Evolutionary conservation across 2,888 invertebrate genomes (phyloP).

Genomic region (Pharmacophagus antenor): DNA sequence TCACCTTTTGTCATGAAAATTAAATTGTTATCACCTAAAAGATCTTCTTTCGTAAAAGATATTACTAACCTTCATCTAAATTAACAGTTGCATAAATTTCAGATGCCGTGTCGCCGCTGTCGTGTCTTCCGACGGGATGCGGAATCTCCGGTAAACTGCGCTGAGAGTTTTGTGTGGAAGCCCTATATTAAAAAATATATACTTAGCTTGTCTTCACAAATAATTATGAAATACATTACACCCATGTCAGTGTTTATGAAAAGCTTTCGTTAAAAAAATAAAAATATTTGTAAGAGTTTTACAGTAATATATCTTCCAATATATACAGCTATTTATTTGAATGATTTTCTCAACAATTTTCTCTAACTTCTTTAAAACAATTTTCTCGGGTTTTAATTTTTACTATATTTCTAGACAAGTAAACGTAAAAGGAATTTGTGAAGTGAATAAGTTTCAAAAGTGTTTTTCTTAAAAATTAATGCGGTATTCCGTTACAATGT

Average conservation of each 20-base stretch:
- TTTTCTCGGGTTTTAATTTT: not conserved
- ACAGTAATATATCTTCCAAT: too few species aligned
- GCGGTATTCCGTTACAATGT: not conserved
- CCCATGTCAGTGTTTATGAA: not conserved
- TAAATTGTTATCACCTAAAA: not conserved
- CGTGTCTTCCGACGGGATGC: slow-evolving; percentile 84
- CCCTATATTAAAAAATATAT: slow-evolving; percentile 46
- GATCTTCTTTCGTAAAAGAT: too few species aligned
- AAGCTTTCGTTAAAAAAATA: not conserved
- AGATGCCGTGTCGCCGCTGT: slow-evolving; percentile 88
- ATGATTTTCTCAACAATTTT: too few species aligned
- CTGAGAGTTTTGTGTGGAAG: slow-evolving; percentile 81
- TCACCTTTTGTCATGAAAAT: too few species aligned
- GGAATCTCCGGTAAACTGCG: slow-evolving; percentile 91
- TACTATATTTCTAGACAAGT: not conserved
- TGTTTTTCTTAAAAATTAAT: not conserved
- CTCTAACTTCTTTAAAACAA: too few species aligned
- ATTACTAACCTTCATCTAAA: slow-evolving; percentile 62
- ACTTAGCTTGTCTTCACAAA: not conserved
- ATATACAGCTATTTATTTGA: too few species aligned
- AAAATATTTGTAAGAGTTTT: too few species aligned
- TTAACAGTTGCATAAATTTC: slow-evolving; percentile 93
- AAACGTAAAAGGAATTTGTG: not conserved
- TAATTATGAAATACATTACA: not conserved
- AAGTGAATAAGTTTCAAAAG: not conserved